Conservation (phyloP, 2,888 invertebrate species). For the Himalopsyche kuldschensis region DNA sequence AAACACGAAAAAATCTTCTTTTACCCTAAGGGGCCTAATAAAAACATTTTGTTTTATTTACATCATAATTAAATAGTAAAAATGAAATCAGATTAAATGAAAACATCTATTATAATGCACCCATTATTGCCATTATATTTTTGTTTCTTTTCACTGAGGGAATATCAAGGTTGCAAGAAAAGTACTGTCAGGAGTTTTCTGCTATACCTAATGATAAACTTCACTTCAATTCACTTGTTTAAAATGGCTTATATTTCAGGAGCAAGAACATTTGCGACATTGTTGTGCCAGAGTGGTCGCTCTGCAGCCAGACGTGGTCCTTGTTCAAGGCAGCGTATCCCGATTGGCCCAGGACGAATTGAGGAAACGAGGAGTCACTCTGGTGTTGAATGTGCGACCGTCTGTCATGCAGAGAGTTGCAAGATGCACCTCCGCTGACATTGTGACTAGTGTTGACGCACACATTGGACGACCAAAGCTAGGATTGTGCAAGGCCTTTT, state of each 20-base stretch:
- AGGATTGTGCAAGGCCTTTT: constrained; percentile 83
- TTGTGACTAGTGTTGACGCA: constrained; percentile 86
- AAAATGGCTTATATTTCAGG: constrained; percentile 53
- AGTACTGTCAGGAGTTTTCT: too few relatives aligned
- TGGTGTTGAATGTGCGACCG: constrained; percentile 83
- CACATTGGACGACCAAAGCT: constrained; percentile 78
- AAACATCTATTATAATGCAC: neutral
- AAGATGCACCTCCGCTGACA: constrained; percentile 79
- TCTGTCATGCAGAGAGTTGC: constrained; percentile 79
- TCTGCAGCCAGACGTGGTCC: constrained; percentile 81
- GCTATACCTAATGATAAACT: too few relatives aligned
- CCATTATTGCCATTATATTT: too few relatives aligned
- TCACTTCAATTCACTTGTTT: neutral
- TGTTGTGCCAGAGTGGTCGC: constrained; percentile 84
- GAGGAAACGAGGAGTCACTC: constrained; percentile 76
- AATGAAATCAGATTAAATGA: neutral
- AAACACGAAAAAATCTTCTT: too few relatives aligned
- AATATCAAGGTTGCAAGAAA: too few relatives aligned
- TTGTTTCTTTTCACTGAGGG: too few relatives aligned
- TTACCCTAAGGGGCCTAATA: too few relatives aligned
- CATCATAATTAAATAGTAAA: neutral
- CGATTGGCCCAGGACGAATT: constrained; percentile 86
- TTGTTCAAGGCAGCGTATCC: constrained; percentile 88
- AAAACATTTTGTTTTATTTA: neutral
- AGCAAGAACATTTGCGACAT: constrained; percentile 82